Evolutionary conservation across 1,140 invertebrate species (phyloP).

Genomic region (Penaeus chinensis): DNA sequence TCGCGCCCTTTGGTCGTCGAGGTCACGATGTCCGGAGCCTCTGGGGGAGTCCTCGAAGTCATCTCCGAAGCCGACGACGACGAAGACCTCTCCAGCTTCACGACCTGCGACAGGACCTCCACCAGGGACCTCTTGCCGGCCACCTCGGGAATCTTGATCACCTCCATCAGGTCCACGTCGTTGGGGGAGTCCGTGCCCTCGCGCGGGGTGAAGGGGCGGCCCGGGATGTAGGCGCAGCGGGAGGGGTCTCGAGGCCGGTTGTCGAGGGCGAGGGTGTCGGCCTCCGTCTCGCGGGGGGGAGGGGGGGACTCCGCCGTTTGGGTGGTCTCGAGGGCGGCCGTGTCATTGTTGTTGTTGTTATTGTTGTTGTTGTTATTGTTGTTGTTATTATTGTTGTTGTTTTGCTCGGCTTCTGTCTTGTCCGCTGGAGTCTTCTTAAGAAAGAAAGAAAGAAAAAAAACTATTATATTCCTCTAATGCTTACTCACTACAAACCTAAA

Average conservation of each 20-base stretch:
- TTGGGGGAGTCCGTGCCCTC: slow-evolving; percentile 31
- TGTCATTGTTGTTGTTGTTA: slow-evolving; percentile 17
- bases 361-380: slow-evolving; percentile 36
- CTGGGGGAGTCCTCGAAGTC: slow-evolving; percentile 9
- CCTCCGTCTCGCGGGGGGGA: neutral
- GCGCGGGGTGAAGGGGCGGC: neutral
- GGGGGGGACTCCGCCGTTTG: too few species aligned
- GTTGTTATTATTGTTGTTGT: slow-evolving; percentile 21
- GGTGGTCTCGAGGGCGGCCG: neutral
- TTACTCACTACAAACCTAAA: neutral
- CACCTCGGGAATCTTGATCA: slow-evolving; percentile 39
- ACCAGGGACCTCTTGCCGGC: slow-evolving; percentile 25
- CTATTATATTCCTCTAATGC: neutral
- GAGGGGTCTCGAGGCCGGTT: neutral
- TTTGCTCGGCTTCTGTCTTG: neutral
- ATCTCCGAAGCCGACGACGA: slow-evolving; percentile 39
- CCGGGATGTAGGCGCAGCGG: neutral
- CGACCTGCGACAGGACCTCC: slow-evolving; percentile 50
- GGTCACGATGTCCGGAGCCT: slow-evolving; percentile 46
- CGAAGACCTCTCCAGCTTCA: slow-evolving; percentile 40
- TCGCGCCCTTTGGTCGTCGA: slow-evolving; percentile 31
- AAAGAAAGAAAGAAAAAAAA: neutral
- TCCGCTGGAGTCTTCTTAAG: neutral
- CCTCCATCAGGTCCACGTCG: slow-evolving; percentile 42
- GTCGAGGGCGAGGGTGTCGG: neutral